A percentile compares a stretch with the other conserved stretches of the same genome.
phyloP scores from a whole-genome alignment of 2,113 vertebrate genomes.

The Aphyosemion australe region DNA sequence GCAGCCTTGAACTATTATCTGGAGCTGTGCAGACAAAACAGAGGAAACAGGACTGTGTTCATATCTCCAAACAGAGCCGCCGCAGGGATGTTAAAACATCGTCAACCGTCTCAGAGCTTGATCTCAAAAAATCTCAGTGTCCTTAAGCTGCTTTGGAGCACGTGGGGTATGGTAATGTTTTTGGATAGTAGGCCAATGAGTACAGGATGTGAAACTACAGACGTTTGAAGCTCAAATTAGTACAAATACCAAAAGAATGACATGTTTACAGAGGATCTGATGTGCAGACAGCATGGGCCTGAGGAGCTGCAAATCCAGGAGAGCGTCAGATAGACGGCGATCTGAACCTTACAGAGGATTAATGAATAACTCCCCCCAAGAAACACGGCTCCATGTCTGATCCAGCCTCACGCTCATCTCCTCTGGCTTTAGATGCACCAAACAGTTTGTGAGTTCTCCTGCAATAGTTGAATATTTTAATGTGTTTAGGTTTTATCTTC shows the following conservation, averaged over 20 bases:
- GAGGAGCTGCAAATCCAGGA: background rate
- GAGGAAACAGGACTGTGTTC: background rate
- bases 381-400: background rate
- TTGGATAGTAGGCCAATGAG: constrained; percentile 15
- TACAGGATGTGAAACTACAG: constrained; percentile 12
- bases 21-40: constrained; percentile 41
- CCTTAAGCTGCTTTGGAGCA: background rate
- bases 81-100: background rate
- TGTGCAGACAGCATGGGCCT: constrained; percentile 18
- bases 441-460: background rate
- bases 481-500: too few species aligned
- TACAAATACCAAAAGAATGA: constrained; percentile 9
- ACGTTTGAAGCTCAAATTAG: background rate
- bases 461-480: too few species aligned
- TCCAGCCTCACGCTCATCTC: background rate
- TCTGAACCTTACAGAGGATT: background rate
- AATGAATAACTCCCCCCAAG: background rate
- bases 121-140: background rate
- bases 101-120: background rate
- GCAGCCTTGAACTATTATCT: constrained; percentile 44
- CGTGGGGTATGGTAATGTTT: background rate
- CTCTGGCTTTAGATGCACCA: background rate
- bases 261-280: constrained; percentile 14
- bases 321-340: constrained; percentile 4
- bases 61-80: background rate